A percentile compares a stretch with the other conserved stretches of the same genome.
phyloP scores from a whole-genome alignment of 2,113 vertebrate genomes.

The Bufo gargarizans region DNA sequence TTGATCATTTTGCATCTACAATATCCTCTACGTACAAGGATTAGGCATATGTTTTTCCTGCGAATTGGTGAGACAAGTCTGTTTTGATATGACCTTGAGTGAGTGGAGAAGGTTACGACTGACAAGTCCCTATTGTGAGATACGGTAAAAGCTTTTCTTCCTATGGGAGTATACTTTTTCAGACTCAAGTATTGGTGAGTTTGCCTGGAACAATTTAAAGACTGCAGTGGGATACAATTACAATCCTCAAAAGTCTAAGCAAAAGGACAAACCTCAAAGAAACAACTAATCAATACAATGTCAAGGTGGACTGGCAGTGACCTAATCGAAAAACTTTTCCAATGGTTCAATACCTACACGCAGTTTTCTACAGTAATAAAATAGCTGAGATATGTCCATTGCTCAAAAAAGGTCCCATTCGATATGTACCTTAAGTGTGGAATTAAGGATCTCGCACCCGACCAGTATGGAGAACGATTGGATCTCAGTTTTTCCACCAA shows the following conservation, averaged over 20 bases:
- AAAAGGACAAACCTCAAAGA: constrained; percentile 13
- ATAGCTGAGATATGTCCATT: neutral
- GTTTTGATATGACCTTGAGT: constrained; percentile 38
- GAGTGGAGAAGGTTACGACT: neutral
- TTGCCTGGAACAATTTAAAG: constrained; percentile 27
- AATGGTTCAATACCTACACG: neutral
- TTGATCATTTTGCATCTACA: neutral
- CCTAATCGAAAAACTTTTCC: neutral
- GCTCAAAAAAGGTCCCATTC: neutral
- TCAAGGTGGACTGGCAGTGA: neutral
- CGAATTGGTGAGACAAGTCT: neutral
- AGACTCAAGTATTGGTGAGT: constrained; percentile 18
- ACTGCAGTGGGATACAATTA: constrained; percentile 48
- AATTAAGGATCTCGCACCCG: neutral
- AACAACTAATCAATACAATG: neutral
- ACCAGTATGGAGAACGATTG: neutral
- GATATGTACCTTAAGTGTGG: neutral
- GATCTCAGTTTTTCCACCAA: neutral
- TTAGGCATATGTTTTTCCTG: neutral
- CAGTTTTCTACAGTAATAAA: neutral
- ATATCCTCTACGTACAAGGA: neutral
- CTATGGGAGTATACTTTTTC: constrained; percentile 53
- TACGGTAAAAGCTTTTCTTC: constrained; percentile 40
- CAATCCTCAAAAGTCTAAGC: constrained; percentile 16
- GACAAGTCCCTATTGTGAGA: constrained; percentile 9